Evolutionary conservation across 2,113 vertebrate species (phyloP), one percentile per base, ranked within the genome.

Genomic region (Erythrocebus patas): DNA sequence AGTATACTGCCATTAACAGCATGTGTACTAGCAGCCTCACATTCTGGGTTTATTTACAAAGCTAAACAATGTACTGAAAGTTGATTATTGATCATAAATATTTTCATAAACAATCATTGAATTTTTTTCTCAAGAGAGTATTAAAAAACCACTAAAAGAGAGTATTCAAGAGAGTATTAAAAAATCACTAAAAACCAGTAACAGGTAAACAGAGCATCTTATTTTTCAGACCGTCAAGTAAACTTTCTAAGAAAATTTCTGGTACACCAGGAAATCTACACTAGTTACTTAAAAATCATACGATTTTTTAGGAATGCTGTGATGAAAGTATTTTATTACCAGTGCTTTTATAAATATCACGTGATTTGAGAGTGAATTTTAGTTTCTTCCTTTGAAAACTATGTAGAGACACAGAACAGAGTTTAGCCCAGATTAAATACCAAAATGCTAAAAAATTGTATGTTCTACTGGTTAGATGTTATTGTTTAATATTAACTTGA

Each of bases 11-110:
- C 59, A 85, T 85, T 88, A 88, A 43, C n/a, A 87, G 50, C 20
- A 32, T 72, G 27, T 48, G 59, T 8, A 59, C 79, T 68, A 79
- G 57, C 8, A 95, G 3, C 22, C 12, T 22, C 50, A 70, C 14
- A n/a, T 89, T 95, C 59, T 64, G 52, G 8, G 52, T 87, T 92
- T 93, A 87, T 88, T 97, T 96, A 73, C 72, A 88, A 8, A 82
- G 38, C 25, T 76, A 73, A 83, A 30, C 50, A 72, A 70, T 75
- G 2, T 59, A 81, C 48, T 52, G 32, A 68, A 23, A 82, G 48
- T 48, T 68, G 25, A 79, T 50, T 18, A 72, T 82, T 76, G 93
- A 38, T 76, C 50, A 78, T 82, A 12, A 1, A 23, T 11, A 68
- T 30, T 78, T 89, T 85, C 23, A 27, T 50, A 87, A 96, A 88